phyloP scores from a whole-genome alignment of 2,888 invertebrate species.

The Griposia aprilina region DNA sequence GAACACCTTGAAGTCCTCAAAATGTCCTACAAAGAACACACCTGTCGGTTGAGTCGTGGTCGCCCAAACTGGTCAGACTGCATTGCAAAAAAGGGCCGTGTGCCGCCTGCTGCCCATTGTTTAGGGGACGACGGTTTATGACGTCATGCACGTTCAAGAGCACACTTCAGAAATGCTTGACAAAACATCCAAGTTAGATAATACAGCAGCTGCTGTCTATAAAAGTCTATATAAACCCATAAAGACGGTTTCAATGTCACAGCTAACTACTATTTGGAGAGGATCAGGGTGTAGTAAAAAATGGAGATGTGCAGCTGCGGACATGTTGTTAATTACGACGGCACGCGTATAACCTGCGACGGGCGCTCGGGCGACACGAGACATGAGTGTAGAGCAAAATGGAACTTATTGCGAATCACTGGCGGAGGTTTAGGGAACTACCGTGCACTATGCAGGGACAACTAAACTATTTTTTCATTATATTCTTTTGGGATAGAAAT shows the following conservation, averaged over 20 bases:
- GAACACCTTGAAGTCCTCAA: conserved; percentile 57
- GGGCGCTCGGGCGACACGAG: conserved; percentile 13
- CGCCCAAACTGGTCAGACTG: conserved; percentile 61
- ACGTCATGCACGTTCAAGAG: conserved; percentile 55
- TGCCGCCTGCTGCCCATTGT: conserved; percentile 56
- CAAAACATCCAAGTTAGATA: conserved; percentile 15
- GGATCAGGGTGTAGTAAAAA: conserved; percentile 65
- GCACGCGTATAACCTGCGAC: conserved; percentile 73
- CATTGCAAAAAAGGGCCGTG: conserved; percentile 68
- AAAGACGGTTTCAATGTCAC: conserved; percentile 42
- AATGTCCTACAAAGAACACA: conserved; percentile 60
- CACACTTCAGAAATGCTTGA: conserved; percentile 21
- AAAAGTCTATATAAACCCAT: conserved; percentile 29
- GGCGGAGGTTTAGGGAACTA: conserved; percentile 3
- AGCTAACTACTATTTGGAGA: conserved; percentile 52
- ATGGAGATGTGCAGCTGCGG: conserved; percentile 71
- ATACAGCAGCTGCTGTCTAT: conserved; percentile 47
- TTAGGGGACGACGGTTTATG: conserved; percentile 49
- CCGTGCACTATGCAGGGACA: background rate
- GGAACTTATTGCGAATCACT: conserved; percentile 30
- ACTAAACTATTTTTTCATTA: background rate
- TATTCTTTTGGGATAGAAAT: conserved; percentile 15
- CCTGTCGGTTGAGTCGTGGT: conserved; percentile 57
- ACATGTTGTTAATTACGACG: conserved; percentile 72
- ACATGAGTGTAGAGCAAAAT: conserved; percentile 26